Evolutionary conservation across 1,140 invertebrate species (phyloP).

Genomic region (Megathymus violae): DNA sequence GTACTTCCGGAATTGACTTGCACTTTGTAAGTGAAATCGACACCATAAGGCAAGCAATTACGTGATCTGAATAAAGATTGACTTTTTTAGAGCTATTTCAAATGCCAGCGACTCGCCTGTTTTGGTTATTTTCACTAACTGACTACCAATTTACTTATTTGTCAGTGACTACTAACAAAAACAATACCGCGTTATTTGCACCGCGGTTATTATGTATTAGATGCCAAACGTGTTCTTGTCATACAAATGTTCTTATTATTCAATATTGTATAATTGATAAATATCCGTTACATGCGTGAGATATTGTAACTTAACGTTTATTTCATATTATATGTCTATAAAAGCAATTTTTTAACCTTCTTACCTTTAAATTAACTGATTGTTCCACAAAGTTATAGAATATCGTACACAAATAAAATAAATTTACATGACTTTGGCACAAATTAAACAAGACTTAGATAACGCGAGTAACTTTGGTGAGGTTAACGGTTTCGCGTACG

Average conservation of each 20-base stretch:
- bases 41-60: constrained; percentile 3
- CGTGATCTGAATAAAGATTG: constrained; percentile 3
- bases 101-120: background rate
- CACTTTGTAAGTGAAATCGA: constrained; percentile 12
- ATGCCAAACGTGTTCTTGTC: too few species aligned
- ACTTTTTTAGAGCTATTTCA: background rate
- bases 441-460: constrained; percentile 1
- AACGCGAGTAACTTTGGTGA: background rate
- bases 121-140: background rate
- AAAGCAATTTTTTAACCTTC: too few species aligned
- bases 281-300: too few species aligned
- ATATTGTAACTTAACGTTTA: too few species aligned
- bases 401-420: background rate
- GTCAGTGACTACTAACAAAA: too few species aligned
- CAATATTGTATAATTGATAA: too few species aligned
- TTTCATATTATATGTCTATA: too few species aligned
- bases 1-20: constrained; percentile 7
- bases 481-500: constrained; percentile 38
- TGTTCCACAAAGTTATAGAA: background rate
- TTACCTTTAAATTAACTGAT: too few species aligned
- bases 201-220: background rate
- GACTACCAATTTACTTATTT: background rate
- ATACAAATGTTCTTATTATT: too few species aligned
- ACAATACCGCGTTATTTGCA: too few species aligned
- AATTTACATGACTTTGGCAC: background rate